Conservation (phyloP, 2,888 invertebrate genomes). For the Drepana falcataria region DNA sequence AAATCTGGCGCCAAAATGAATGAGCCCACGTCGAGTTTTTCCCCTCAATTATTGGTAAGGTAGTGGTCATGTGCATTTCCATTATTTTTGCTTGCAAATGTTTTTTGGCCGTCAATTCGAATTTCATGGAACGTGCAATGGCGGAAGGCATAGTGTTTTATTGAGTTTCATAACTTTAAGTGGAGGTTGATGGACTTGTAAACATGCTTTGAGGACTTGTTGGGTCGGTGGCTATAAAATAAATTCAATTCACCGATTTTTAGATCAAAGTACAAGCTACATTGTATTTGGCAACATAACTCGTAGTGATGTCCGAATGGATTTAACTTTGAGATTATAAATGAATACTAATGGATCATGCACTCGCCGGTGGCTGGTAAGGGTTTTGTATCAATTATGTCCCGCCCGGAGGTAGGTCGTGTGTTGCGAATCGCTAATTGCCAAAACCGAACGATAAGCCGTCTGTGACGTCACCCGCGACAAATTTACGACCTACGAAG, state of each 20-base stretch:
- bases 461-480: constrained; percentile 41
- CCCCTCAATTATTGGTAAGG: constrained; percentile 44
- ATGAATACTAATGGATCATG: constrained; percentile 1
- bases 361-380: constrained; percentile 24
- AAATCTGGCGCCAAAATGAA: constrained; percentile 74
- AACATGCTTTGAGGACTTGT: not conserved
- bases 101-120: constrained; percentile 28
- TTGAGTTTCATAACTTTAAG: not conserved
- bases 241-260: too few relatives aligned
- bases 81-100: constrained; percentile 35
- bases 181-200: not conserved
- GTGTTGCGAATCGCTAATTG: constrained; percentile 71
- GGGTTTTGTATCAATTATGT: constrained; percentile 54
- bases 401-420: constrained; percentile 28
- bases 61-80: constrained; percentile 40
- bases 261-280: too few relatives aligned
- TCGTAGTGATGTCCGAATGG: not conserved
- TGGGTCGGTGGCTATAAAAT: not conserved
- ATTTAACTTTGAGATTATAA: not conserved
- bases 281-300: not conserved
- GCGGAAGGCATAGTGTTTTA: constrained; percentile 7
- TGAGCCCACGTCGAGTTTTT: constrained; percentile 59
- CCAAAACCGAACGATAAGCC: constrained; percentile 51
- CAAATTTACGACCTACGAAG: constrained; percentile 23
- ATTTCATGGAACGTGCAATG: constrained; percentile 29